Conservation (phyloP, 2,113 vertebrate genomes). For the Sinocyclocheilus anophthalmus region DNA sequence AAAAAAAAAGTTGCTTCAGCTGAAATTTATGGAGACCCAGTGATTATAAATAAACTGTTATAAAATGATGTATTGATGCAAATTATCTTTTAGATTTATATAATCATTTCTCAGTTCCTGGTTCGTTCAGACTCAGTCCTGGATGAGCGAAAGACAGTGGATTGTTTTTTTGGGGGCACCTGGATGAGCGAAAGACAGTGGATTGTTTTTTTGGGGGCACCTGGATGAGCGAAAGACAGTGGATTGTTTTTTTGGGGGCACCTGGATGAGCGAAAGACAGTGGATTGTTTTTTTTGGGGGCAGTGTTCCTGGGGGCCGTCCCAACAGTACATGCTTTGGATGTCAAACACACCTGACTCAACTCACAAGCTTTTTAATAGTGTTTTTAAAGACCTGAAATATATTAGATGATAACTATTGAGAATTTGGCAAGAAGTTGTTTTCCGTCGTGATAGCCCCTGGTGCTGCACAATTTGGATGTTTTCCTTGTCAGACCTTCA, state of each 20-base stretch:
- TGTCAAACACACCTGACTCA: not conserved
- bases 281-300: no score
- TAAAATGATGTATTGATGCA: not conserved
- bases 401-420: not conserved
- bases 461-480: not conserved
- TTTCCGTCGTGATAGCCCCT: not conserved
- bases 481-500: not conserved
- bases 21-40: not conserved
- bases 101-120: not conserved
- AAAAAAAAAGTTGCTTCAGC: not conserved
- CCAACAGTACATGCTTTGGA: not conserved
- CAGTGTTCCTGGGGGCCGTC: not conserved
- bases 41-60: constrained; percentile 27
- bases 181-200: no score
- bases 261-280: no score
- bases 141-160: no score
- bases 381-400: not conserved
- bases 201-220: no score
- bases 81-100: not conserved
- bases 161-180: no score
- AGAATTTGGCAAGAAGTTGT: not conserved
- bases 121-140: not conserved
- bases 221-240: no score
- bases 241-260: no score
- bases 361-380: not conserved